Conservation (phyloP, 2,888 invertebrate genomes). For the Pristionchus fissidentatus region DNA sequence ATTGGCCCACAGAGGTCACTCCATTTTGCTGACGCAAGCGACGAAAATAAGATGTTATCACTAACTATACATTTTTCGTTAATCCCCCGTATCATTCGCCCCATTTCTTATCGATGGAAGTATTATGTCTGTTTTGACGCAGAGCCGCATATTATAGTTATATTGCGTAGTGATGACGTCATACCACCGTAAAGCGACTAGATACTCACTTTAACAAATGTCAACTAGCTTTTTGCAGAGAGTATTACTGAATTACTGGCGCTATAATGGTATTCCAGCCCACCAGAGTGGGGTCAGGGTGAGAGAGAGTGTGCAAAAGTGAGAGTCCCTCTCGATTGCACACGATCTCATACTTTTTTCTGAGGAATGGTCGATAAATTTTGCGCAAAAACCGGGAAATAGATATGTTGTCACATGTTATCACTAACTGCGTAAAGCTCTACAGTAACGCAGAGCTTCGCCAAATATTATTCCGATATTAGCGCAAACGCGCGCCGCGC, state of each 20-base stretch:
- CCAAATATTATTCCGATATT: too few relatives aligned
- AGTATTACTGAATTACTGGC: not conserved
- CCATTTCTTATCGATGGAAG: conserved; percentile 12
- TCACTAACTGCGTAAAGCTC: not conserved
- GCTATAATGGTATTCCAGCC: not conserved
- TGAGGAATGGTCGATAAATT: not conserved
- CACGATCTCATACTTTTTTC: too few relatives aligned
- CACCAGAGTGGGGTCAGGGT: not conserved
- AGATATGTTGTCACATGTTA: not conserved
- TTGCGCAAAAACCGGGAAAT: not conserved
- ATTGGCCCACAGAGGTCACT: not conserved
- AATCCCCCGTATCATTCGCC: not conserved
- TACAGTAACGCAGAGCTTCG: too few relatives aligned
- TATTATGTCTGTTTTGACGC: conserved; percentile 14
- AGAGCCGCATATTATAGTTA: not conserved
- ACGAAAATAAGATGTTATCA: not conserved
- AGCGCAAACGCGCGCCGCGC: too few relatives aligned
- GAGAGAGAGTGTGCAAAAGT: not conserved
- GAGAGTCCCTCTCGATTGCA: not conserved
- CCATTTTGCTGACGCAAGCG: not conserved
- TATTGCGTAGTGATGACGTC: not conserved
- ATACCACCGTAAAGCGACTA: not conserved
- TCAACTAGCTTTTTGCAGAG: not conserved
- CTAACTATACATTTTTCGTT: conserved; percentile 35
- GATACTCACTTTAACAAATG: not conserved